Evolutionary conservation across 2,113 vertebrate genomes (phyloP).

Genomic region (Crypturellus undulatus): DNA sequence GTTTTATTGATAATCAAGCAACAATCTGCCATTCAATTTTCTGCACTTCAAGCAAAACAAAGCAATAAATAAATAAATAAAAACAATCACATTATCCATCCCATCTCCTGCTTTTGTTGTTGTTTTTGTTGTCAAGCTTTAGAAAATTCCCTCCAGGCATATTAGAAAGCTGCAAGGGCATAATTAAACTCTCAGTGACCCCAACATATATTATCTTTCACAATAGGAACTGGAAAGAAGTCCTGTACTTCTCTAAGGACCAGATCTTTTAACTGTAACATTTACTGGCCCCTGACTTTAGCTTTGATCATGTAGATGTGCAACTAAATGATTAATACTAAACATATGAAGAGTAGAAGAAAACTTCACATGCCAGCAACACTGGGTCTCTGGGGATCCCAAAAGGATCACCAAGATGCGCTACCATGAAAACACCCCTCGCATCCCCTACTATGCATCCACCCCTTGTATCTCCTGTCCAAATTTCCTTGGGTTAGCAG

Average conservation of each 20-base stretch:
- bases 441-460: background rate
- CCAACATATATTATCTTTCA: background rate
- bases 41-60: background rate
- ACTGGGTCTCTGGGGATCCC: background rate
- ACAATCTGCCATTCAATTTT: background rate
- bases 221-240: background rate
- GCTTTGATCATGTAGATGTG: background rate
- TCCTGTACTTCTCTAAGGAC: background rate
- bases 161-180: background rate
- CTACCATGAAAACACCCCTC: background rate
- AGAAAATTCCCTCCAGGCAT: conserved; percentile 33
- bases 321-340: background rate
- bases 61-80: background rate
- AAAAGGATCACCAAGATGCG: background rate
- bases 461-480: background rate
- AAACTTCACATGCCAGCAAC: background rate
- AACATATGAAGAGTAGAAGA: background rate
- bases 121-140: background rate
- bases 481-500: background rate
- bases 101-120: background rate
- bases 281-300: background rate
- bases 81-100: background rate
- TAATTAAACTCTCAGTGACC: conserved; percentile 12
- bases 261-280: background rate
- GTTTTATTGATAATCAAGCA: background rate